Conservation (phyloP, 2,888 invertebrate genomes). For the Merodon equestris region DNA sequence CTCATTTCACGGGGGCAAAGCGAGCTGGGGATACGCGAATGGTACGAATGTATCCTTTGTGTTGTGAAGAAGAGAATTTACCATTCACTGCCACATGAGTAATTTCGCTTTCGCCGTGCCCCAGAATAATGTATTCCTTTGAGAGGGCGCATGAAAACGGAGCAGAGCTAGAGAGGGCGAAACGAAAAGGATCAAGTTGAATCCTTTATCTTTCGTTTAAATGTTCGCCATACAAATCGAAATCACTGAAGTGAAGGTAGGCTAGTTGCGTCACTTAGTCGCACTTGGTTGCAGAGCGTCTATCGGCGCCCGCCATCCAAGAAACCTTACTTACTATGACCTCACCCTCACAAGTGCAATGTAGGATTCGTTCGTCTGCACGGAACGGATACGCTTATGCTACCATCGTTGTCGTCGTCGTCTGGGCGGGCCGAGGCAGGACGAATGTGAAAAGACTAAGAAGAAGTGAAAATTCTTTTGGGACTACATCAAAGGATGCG, state of each 20-base stretch:
- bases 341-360: constrained; percentile 13
- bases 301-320: neutral
- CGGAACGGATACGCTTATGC: too few species aligned
- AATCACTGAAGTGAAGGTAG: constrained; percentile 41
- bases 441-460: neutral
- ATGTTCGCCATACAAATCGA: constrained; percentile 45
- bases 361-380: too few species aligned
- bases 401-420: too few species aligned
- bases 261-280: constrained; percentile 44
- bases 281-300: constrained; percentile 45
- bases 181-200: constrained; percentile 10
- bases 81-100: constrained; percentile 35
- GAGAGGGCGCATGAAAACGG: too few species aligned
- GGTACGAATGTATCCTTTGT: constrained; percentile 11
- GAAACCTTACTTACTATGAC: constrained; percentile 26
- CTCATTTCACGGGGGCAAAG: too few species aligned
- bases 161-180: constrained; percentile 8
- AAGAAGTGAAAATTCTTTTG: constrained; percentile 48
- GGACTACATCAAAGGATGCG: constrained; percentile 66
- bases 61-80: constrained; percentile 39
- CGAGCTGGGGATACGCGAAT: too few species aligned
- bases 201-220: constrained; percentile 50
- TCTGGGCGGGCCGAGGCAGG: too few species aligned
- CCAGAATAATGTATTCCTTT: constrained; percentile 58
- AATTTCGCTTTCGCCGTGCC: constrained; percentile 36